Base-by-base conservation (phyloP, 2,113 vertebrate species). In the Bufo bufo region DNA sequence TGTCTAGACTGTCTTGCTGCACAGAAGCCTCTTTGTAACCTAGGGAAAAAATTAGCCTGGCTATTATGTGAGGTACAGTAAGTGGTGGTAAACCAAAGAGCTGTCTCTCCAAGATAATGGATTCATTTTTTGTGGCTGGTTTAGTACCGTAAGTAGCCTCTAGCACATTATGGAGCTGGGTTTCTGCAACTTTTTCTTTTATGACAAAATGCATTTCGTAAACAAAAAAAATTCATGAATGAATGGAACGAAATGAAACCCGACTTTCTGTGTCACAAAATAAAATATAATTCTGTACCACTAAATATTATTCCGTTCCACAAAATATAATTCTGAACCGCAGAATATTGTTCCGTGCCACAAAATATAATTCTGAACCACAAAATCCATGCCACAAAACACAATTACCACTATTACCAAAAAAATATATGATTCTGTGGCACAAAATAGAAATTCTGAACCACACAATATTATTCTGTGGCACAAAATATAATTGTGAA, bases 1-100 rank as follows among this genome's bases (percentile, higher is more conserved):
- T 84, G 82, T 84, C 82, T 84, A 84, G 82, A 84, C 82, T 52
- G 82, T 84, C 82, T 71, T 52, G 19, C 82, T 84, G 65, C 63
- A 84, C 82, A 84, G 63, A 84, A 23, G 82, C 50, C 82, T 84
- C 82, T 84, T 84, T 84, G 82, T 84, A 71, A 69, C 47, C 33
- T 16, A 49, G 47, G 59, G 20, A 23, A 84, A 84, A 63, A 84
- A 84, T 84, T 65, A 84, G 49, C 79, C 17, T 16, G 20, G 82
- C 82, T 84, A 71, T 84, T 84, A 84, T 58, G 33, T 43, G 52
- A 50, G 52, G 33, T 85, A 58, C 52, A 74, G n/a, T 50, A 56
- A 85, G 69, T 58, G 78, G 54, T 17, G 58, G 58, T 56, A 81
- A 33, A 61, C 19, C 45, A 6, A 58, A 75, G 54, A 81, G 52